phyloP scores from a whole-genome alignment of 2,113 vertebrate species.

The Lichenostomus cassidix region DNA sequence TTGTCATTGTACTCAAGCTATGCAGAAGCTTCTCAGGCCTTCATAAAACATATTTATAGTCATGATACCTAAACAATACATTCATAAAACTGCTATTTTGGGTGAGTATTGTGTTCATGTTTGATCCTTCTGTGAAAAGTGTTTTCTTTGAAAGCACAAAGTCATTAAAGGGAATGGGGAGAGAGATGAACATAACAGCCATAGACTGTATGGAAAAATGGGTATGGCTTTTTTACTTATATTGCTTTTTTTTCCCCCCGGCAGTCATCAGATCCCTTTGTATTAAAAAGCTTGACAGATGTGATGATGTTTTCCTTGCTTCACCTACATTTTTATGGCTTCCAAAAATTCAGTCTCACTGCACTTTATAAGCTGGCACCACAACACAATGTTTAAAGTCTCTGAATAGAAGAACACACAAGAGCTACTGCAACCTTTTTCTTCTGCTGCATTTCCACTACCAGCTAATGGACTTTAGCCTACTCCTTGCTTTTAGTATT shows the following conservation, averaged over 20 bases:
- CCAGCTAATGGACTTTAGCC: neutral
- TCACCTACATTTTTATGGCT: neutral
- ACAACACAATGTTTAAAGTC: neutral
- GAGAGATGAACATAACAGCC: neutral
- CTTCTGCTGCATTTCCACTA: neutral
- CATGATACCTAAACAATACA: neutral
- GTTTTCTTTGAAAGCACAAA: neutral
- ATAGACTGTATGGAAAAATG: neutral
- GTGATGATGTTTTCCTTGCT: neutral
- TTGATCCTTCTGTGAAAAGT: neutral
- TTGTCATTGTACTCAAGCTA: accelerated
- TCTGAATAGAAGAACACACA: neutral
- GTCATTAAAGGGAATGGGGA: neutral
- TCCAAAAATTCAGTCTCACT: neutral
- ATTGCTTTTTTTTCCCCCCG: neutral
- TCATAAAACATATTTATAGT: neutral
- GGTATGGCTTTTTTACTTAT: neutral
- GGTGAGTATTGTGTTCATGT: neutral
- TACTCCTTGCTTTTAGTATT: slow-evolving; percentile 21
- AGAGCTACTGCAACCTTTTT: neutral
- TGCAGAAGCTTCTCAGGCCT: neutral
- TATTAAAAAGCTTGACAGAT: slow-evolving; percentile 1
- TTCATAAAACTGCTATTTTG: neutral
- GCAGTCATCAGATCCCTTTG: neutral
- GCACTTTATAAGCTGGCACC: neutral